A percentile compares a stretch with the other conserved stretches of the same genome.
Conservation (phyloP, 2,113 vertebrate species). For the Vidua macroura region DNA sequence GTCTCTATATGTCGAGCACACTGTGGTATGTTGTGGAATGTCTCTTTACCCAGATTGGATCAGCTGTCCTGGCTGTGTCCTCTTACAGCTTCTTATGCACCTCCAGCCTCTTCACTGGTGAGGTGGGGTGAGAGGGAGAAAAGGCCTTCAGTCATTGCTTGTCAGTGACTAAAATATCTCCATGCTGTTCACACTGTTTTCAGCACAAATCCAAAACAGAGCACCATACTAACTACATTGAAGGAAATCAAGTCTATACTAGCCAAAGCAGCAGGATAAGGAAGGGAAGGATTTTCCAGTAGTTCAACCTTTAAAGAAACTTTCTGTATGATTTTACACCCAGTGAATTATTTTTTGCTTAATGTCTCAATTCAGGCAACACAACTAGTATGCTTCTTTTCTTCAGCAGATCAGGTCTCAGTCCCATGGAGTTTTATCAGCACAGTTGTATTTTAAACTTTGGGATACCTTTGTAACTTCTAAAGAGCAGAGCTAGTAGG, state of each 20-base stretch:
- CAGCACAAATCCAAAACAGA: not conserved
- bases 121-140: not conserved
- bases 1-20: rapidly evolving
- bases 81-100: not conserved
- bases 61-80: not conserved
- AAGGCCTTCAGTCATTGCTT: not conserved
- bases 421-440: rapidly evolving
- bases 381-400: not conserved
- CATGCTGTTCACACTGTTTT: not conserved
- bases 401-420: not conserved
- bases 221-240: not conserved
- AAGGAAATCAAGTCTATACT: not conserved
- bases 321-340: not conserved
- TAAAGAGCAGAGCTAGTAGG: not conserved
- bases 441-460: not conserved
- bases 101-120: not conserved
- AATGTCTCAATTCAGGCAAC: not conserved
- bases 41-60: not conserved
- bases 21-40: not conserved
- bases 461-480: not conserved
- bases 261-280: not conserved
- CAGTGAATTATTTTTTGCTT: not conserved
- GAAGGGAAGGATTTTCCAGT: not conserved
- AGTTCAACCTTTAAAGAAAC: not conserved
- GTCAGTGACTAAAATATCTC: not conserved